phyloP scores from a whole-genome alignment of 2,113 vertebrate genomes.

The Piprites chloris region DNA sequence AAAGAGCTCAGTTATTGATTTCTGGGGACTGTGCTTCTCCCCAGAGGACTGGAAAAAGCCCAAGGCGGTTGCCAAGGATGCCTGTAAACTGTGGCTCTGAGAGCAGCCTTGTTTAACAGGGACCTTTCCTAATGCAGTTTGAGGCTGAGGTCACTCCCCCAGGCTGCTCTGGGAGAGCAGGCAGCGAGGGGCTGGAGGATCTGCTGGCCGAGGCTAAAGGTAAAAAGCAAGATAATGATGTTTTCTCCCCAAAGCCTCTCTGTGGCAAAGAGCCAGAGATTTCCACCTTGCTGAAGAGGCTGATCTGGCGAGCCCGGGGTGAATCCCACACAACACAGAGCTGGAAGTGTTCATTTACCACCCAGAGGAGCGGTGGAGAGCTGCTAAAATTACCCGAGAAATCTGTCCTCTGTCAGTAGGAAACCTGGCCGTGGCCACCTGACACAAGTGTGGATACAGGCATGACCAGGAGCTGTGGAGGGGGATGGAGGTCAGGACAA shows the following conservation, averaged over 20 bases:
- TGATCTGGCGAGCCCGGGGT: neutral
- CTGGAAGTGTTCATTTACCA: neutral
- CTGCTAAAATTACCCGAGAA: neutral
- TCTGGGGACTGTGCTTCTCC: slow-evolving; percentile 28
- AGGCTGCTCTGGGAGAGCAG: slow-evolving; percentile 9
- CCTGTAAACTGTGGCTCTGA: slow-evolving; percentile 8
- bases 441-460: fast-evolving
- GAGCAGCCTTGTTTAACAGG: neutral
- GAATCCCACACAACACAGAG: fast-evolving
- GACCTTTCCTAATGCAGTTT: neutral
- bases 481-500: neutral
- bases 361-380: neutral
- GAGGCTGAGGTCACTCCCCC: slow-evolving; percentile 31
- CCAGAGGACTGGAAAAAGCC: slow-evolving; percentile 47
- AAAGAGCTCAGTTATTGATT: slow-evolving; percentile 40
- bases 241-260: neutral
- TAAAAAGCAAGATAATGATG: neutral
- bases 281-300: neutral
- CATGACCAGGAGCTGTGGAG: neutral
- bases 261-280: neutral
- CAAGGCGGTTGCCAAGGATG: slow-evolving; percentile 47
- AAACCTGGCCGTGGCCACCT: neutral
- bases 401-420: neutral
- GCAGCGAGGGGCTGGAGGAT: neutral
- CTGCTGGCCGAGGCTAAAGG: neutral